These are phyloP conservation scores for Synergus itoensis DNA, from an alignment of 2,888 invertebrate species.

Conservation along the genomic window DNA sequence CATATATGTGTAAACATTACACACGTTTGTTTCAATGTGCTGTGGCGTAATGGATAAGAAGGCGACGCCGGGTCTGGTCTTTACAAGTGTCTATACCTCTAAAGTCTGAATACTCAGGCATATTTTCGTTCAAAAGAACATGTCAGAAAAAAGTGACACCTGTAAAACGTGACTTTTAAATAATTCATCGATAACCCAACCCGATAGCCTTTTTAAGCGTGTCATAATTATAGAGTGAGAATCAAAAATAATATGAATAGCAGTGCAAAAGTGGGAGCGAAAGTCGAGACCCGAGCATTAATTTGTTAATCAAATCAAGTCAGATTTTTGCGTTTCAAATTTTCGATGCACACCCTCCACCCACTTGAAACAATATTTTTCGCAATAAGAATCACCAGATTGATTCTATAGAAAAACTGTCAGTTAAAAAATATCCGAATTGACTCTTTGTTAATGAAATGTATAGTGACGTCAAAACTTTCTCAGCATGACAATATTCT, in stretches of 20 bases:
- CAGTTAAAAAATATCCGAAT: background rate
- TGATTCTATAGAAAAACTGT: too few relatives aligned
- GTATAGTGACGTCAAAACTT: background rate
- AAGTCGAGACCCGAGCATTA: background rate
- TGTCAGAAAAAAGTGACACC: slow-evolving; percentile 12
- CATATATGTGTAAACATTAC: background rate
- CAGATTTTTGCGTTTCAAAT: background rate
- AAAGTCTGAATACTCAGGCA: background rate
- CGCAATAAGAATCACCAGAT: background rate
- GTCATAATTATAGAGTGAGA: background rate
- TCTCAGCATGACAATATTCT: background rate
- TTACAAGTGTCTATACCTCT: background rate
- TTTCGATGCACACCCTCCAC: background rate
- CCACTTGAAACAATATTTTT: background rate
- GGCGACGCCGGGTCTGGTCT: slow-evolving; percentile 31
- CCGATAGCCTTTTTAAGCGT: background rate
- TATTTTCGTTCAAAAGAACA: background rate
- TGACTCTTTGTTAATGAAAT: background rate
- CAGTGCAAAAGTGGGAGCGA: background rate
- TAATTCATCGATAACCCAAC: background rate
- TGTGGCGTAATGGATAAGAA: slow-evolving; percentile 7
- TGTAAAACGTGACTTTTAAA: background rate
- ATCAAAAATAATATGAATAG: background rate
- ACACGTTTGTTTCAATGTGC: background rate
- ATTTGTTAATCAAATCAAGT: background rate